phyloP scores from a whole-genome alignment of 2,113 vertebrate genomes.

The Uria aalge region DNA sequence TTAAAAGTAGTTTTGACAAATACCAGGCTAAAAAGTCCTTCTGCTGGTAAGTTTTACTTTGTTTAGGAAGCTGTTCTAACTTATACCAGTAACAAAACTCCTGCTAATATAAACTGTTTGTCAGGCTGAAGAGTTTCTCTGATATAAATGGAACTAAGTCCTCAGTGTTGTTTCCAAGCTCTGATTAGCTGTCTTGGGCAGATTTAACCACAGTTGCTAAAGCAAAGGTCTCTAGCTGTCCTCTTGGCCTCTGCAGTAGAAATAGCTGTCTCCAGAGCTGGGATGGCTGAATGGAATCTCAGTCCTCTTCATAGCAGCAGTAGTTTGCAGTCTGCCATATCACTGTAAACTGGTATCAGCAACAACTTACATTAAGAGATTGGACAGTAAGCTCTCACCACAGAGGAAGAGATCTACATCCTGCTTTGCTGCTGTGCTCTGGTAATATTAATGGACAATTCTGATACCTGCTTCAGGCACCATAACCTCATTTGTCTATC shows the following conservation, averaged over 20 bases:
- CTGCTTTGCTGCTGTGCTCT: background rate
- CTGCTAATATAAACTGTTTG: constrained; percentile 14
- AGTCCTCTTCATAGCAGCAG: background rate
- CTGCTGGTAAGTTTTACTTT: background rate
- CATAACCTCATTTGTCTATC: background rate
- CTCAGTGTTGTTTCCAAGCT: background rate
- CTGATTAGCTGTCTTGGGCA: background rate
- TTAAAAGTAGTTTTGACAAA: background rate
- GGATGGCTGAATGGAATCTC: background rate
- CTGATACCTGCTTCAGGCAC: background rate
- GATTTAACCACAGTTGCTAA: background rate
- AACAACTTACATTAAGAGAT: background rate
- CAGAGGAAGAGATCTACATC: background rate
- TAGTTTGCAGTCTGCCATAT: background rate
- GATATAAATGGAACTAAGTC: background rate
- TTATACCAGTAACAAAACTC: background rate
- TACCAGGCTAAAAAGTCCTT: background rate
- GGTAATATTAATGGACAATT: background rate
- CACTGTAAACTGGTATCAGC: background rate
- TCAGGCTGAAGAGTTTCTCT: constrained; percentile 5
- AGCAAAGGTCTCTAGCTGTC: background rate
- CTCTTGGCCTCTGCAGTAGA: background rate
- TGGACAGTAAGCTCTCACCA: background rate
- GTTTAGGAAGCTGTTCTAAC: background rate
- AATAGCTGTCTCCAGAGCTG: background rate